These are phyloP conservation scores for Rhopalosiphum maidis DNA, from an alignment of 1,140 invertebrate species.

Conservation along the genomic window DNA sequence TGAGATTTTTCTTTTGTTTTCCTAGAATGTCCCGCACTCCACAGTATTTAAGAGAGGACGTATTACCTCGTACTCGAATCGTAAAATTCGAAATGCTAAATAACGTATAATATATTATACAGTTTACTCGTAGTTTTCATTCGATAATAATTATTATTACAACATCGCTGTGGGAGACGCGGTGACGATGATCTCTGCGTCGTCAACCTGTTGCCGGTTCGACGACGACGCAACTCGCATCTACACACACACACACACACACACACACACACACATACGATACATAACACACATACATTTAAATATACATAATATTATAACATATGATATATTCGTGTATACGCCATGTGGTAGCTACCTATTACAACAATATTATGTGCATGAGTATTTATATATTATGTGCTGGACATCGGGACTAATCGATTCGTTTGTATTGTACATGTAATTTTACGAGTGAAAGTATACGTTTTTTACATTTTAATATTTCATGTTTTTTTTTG, in stretches of 20 bases:
- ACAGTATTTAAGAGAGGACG: background rate
- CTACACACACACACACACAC: background rate
- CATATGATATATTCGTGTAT: background rate
- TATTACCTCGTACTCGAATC: background rate
- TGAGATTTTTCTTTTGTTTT: background rate
- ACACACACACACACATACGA: background rate
- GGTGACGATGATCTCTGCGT: background rate
- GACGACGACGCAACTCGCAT: background rate
- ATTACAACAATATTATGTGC: background rate
- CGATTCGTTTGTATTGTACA: slow-evolving; percentile 12
- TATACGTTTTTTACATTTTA: slow-evolving; percentile 8
- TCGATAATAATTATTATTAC: background rate
- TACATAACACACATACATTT: background rate
- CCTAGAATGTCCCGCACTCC: no score
- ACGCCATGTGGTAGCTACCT: background rate
- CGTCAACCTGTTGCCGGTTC: background rate
- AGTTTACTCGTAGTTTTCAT: background rate
- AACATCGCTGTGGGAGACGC: background rate
- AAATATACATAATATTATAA: background rate
- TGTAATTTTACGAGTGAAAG: slow-evolving; percentile 33
- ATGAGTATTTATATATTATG: background rate
- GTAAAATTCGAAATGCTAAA: background rate
- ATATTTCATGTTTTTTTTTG: slow-evolving; percentile 30
- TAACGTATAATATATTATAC: background rate
- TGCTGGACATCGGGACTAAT: slow-evolving; percentile 21